Evolutionary conservation across 2,113 vertebrate genomes (phyloP).

Genomic region (Bubo blakistoni): DNA sequence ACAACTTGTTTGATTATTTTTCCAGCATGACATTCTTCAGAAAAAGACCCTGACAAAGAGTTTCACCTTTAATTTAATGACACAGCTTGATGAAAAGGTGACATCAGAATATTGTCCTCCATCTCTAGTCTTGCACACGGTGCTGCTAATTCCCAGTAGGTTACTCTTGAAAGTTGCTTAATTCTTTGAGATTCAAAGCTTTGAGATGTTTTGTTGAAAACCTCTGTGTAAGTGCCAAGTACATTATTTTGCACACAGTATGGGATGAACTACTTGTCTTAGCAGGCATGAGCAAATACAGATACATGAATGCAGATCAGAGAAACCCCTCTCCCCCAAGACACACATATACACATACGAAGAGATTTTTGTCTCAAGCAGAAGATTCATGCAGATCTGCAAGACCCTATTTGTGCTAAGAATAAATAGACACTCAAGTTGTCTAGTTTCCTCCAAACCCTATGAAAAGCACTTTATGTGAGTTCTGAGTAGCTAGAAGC

Average conservation of each 20-base stretch:
- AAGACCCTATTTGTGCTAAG: background rate
- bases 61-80: background rate
- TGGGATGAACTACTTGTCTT: background rate
- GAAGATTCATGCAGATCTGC: background rate
- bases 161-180: background rate
- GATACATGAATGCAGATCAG: background rate
- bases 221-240: background rate
- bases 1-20: background rate
- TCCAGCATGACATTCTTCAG: background rate
- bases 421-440: background rate
- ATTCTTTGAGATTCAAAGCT: background rate
- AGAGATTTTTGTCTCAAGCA: background rate
- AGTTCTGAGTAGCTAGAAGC: background rate
- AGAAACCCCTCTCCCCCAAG: background rate
- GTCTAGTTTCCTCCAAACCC: background rate
- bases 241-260: background rate
- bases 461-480: background rate
- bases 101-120: background rate
- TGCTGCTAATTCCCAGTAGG: background rate
- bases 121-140: background rate
- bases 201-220: background rate
- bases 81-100: background rate
- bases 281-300: background rate
- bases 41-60: background rate
- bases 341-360: no score